Evolutionary conservation across 1,140 invertebrate species (phyloP).

Genomic region (Formica selysi): DNA sequence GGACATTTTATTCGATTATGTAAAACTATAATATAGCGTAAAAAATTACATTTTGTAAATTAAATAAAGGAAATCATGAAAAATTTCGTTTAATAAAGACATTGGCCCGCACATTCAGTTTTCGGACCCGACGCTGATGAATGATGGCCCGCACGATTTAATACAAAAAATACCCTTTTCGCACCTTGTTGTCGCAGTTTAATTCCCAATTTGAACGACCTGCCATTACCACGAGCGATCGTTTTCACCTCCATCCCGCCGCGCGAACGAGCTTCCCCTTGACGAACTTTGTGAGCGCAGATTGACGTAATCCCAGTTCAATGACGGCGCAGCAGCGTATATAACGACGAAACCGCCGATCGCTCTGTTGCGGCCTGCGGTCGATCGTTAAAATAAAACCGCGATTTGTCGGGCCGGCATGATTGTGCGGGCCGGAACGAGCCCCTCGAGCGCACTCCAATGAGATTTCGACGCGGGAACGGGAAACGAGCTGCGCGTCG

Average conservation of each 20-base stretch:
- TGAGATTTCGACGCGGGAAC: constrained; percentile 31
- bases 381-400: constrained; percentile 76
- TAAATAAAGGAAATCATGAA: neutral
- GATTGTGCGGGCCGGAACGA: constrained; percentile 65
- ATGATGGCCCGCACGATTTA: constrained; percentile 41
- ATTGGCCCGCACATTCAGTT: neutral
- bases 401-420: constrained; percentile 68
- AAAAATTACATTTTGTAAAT: neutral
- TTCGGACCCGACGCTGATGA: neutral
- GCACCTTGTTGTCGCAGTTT: constrained; percentile 73
- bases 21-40: neutral
- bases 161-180: constrained; percentile 65
- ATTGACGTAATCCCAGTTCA: constrained; percentile 77
- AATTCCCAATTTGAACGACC: constrained; percentile 76
- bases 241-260: constrained; percentile 64
- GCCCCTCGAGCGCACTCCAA: constrained; percentile 58
- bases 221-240: constrained; percentile 74
- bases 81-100: neutral
- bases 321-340: constrained; percentile 72
- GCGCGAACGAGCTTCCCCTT: constrained; percentile 56
- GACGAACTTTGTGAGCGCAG: constrained; percentile 75
- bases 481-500: constrained; percentile 39
- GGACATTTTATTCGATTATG: neutral
- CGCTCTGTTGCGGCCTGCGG: constrained; percentile 75
- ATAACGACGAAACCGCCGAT: constrained; percentile 74